Base-by-base conservation (phyloP, 2,888 invertebrate species). In the Cenopis cana region DNA sequence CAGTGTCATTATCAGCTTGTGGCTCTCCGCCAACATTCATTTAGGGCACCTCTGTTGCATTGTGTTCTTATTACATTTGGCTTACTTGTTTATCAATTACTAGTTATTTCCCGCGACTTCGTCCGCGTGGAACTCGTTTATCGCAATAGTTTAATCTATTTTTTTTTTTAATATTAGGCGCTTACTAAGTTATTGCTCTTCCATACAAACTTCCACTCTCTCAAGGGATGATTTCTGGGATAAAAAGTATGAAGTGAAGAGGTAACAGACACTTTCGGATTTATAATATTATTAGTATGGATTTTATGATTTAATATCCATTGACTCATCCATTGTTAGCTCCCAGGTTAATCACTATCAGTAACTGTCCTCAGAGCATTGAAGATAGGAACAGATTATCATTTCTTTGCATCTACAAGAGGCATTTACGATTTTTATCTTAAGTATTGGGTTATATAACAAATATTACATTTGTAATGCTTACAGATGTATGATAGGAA, bases 11-110 rank as follows among this genome's bases (percentile, higher is more conserved):
- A 72, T 68, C 68, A 68, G 68, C 24, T 56, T 49, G 67, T 78
- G 78, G 78, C 78, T 65, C 33, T 11, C 18, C 50, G 76, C 78
- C 78, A 77, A 74, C 20, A 66, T 74, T 66, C 71, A 76, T 74
- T 73, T 76, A 78, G 76, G 69, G 33, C 68, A 68, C 62, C 57
- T 57, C 62, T 57, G 60, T 55, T 29, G 18, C 49, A 54, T 55
- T 46, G 46, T 57, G 41, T 65, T 59, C 17, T 57, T 54, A 65
- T 29, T 54, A 46, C 49, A 29, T 38, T 64, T 18, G 55, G 52
- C 69, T 57, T 36, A 33, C 18, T 50, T 69, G 12, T 24, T 55
- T 17, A 20, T n/a, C 12, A 61, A 49, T n/a, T n/a, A n/a, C n/a
- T n/a, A n/a, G n/a, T n/a, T n/a, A n/a, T n/a, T n/a, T n/a, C n/a